A percentile compares a stretch with the other conserved stretches of the same genome.
These are phyloP conservation scores for Alfaro cultratus DNA, from an alignment of 2,797 vertebrate genomes.

Conservation along the genomic window DNA sequence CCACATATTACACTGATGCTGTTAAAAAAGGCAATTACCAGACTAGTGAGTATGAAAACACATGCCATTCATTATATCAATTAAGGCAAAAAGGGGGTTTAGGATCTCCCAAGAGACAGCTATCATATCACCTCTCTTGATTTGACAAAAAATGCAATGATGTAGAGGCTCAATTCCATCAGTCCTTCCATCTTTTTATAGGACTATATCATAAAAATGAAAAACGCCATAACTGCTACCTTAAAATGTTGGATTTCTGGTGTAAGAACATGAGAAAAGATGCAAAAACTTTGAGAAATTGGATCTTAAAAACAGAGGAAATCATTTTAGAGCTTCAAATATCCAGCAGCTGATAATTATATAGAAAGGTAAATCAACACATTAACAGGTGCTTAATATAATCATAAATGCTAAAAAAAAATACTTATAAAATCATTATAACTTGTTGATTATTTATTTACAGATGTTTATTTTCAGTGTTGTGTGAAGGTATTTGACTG, in stretches of 20 bases:
- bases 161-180: slow-evolving; percentile 54
- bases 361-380: background rate
- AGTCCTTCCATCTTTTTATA: slow-evolving; percentile 40
- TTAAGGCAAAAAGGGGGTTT: slow-evolving; percentile 82
- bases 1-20: slow-evolving; percentile 79
- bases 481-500: background rate
- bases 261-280: slow-evolving; percentile 21
- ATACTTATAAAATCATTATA: background rate
- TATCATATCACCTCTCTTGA: slow-evolving; percentile 68
- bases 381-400: background rate
- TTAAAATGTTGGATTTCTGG: slow-evolving; percentile 19
- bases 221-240: slow-evolving; percentile 30
- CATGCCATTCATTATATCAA: slow-evolving; percentile 84
- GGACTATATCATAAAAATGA: slow-evolving; percentile 39
- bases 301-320: background rate
- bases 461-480: background rate
- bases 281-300: slow-evolving; percentile 21
- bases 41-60: slow-evolving; percentile 77
- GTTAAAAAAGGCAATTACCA: slow-evolving; percentile 85
- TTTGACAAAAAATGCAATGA: slow-evolving; percentile 65
- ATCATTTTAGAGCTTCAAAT: background rate
- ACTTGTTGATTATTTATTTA: background rate
- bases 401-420: background rate
- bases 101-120: slow-evolving; percentile 77
- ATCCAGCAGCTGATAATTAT: background rate